phyloP scores from a whole-genome alignment of 2,113 vertebrate genomes.

The Gulo gulo region DNA sequence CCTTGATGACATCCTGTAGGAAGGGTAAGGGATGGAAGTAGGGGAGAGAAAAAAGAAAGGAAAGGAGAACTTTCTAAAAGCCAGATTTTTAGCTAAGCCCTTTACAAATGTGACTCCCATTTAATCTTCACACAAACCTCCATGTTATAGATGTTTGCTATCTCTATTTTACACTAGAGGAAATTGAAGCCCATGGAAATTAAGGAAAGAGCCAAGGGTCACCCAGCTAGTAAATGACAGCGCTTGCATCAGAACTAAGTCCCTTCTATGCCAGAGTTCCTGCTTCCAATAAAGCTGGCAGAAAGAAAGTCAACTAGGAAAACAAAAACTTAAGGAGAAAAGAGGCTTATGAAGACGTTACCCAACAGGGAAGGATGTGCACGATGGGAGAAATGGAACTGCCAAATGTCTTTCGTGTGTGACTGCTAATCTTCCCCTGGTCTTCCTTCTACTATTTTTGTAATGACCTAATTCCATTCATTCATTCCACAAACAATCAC shows the following conservation, averaged over 20 bases:
- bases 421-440: neutral
- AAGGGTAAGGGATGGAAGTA: neutral
- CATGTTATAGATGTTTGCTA: neutral
- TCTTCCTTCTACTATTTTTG: neutral
- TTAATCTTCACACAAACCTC: neutral
- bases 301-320: neutral
- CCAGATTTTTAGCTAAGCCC: neutral
- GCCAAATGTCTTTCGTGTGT: neutral
- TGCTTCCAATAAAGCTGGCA: neutral
- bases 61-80: neutral
- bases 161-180: neutral
- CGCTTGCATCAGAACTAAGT: neutral
- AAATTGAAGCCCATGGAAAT: neutral
- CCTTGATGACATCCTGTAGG: neutral
- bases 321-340: neutral
- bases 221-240: neutral
- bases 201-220: neutral
- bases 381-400: neutral
- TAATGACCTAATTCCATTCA: neutral
- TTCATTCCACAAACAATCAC: neutral
- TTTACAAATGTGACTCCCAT: neutral
- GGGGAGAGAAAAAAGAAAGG: neutral
- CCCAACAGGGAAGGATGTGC: neutral
- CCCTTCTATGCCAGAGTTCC: neutral
- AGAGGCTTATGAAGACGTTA: neutral